Conservation (phyloP, 2,113 vertebrate species). For the Tympanuchus pallidicinctus region DNA sequence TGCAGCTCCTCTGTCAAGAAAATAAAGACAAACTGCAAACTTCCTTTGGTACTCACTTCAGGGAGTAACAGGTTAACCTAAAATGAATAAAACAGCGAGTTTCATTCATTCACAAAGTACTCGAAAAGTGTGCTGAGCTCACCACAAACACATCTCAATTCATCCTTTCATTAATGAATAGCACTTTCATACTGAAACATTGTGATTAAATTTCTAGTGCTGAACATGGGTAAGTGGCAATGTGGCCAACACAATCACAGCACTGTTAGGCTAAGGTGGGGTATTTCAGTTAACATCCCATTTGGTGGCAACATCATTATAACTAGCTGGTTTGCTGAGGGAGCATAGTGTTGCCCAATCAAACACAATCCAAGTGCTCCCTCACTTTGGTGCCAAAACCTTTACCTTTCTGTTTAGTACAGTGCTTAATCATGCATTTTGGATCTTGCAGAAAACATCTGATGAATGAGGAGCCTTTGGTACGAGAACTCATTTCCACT, state of each 20-base stretch:
- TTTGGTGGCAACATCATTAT: background rate
- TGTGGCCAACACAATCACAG: background rate
- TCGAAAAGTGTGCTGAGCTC: background rate
- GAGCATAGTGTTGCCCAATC: background rate
- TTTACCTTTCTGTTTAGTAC: background rate
- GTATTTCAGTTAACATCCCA: background rate
- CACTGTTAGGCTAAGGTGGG: background rate
- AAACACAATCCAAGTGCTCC: background rate
- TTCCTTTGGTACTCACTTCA: background rate
- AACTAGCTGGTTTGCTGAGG: background rate
- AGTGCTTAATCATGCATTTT: background rate
- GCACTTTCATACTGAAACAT: background rate
- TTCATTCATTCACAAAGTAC: background rate
- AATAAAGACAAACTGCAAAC: background rate
- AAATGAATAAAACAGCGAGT: background rate
- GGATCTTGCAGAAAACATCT: background rate
- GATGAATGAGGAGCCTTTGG: background rate
- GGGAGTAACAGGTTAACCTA: background rate
- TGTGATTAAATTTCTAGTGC: accelerated
- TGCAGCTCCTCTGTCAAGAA: background rate
- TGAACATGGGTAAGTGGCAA: background rate
- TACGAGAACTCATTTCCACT: background rate
- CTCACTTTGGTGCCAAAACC: background rate
- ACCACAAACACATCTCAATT: constrained; percentile 14
- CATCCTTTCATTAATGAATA: constrained; percentile 5